Base-by-base conservation (phyloP, 2,888 invertebrate genomes). In the Myopa testacea region DNA sequence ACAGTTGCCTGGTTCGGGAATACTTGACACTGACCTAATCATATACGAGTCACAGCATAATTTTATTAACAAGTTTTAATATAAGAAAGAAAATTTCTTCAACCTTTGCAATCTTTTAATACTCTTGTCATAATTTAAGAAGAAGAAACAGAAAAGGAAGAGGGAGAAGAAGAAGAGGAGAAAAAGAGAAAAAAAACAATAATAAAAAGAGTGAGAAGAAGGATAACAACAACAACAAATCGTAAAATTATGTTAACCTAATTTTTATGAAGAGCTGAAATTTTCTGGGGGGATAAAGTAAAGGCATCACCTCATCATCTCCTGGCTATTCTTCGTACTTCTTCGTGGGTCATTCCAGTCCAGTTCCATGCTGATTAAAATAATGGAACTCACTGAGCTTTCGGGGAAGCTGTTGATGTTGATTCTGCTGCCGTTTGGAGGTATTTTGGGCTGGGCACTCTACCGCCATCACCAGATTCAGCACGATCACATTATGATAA, bases 401-500 rank as follows among this genome's bases (percentile, higher is more conserved):
- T 60, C 8, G 26, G 26, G 26, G 60, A 26, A 37, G 63, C 26
- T 37, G 63, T 34, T 65, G 63, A 65, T 8, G 38, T 34, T 58
- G 52, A n/a, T 34, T 37, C 55, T 70, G 55, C 55, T n/a, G 45
- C 55, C 55, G 55, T n/a, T 55, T 55, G 10, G 5, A 45, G 45
- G 55, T 55, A 55, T 55, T 70, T 70, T 55, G 70, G 55, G 58
- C 55, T 55, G 37, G 52, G 70, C 70, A 14, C 7, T 14, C 73
- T 37, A 14, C 16, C 58, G 19, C 38, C n/a, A 37, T 10, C 63
- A 50, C 58, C 40, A 58, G 60, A 45, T 73, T 62, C 62, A 60
- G 40, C 73, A 3, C 38, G 73, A 73, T 73, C 73, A 73, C 73
- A 62, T 73, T 73, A 73, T 73, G 73, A 73, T 73, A 73, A 73